These are phyloP conservation scores for Abrostola triplasia DNA, from an alignment of 2,888 invertebrate genomes.

Conservation along the genomic window DNA sequence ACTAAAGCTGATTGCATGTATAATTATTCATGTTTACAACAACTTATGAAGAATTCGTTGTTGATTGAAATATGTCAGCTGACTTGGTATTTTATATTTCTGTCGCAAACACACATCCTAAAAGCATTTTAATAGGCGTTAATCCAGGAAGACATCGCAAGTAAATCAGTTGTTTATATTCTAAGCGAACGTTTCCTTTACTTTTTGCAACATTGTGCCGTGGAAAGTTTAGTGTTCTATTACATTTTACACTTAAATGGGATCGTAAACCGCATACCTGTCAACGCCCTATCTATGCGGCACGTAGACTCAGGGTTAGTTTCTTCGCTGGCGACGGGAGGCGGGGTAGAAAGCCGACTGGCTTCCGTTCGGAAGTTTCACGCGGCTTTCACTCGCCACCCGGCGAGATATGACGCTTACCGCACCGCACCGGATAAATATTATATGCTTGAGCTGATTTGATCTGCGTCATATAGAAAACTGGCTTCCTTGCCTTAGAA, in stretches of 20 bases:
- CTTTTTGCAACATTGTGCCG: conserved; percentile 41
- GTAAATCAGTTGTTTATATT: conserved; percentile 25
- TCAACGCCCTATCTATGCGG: conserved; percentile 55
- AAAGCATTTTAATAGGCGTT: conserved; percentile 1
- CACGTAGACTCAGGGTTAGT: conserved; percentile 71
- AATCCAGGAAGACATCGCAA: conserved; percentile 24
- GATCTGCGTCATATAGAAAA: conserved; percentile 58
- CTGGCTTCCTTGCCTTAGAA: conserved; percentile 46
- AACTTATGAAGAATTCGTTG: conserved; percentile 11
- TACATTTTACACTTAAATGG: conserved; percentile 53
- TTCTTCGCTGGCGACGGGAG: conserved; percentile 72
- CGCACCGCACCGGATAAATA: conserved; percentile 64
- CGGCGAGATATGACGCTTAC: conserved; percentile 68
- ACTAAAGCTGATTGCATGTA: not conserved
- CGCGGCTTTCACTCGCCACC: conserved; percentile 81
- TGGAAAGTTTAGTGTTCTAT: conserved; percentile 51
- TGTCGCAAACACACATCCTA: not conserved
- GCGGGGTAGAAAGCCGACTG: conserved; percentile 84
- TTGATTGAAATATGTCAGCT: conserved; percentile 27
- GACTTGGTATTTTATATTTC: not conserved
- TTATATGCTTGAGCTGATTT: conserved; percentile 66
- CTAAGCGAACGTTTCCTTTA: conserved; percentile 18
- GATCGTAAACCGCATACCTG: conserved; percentile 56
- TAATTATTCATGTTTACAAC: too few relatives aligned
- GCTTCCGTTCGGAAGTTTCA: conserved; percentile 86